Evolutionary conservation across 2,888 invertebrate genomes (phyloP).

Genomic region (Muschampia plurimacula): DNA sequence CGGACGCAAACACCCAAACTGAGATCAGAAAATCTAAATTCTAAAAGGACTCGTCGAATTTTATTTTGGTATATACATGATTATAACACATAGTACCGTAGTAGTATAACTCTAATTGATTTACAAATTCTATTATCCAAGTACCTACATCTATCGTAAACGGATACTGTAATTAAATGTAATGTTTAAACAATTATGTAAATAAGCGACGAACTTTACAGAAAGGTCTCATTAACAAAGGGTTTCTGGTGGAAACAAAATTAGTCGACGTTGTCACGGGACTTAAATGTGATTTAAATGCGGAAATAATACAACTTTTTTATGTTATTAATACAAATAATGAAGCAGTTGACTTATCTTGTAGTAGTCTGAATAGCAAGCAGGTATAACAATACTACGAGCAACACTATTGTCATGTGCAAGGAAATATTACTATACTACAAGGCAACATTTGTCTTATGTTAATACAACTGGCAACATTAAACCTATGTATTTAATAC

Average conservation of each 20-base stretch:
- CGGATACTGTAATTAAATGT: constrained; percentile 48
- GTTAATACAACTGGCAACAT: too few species aligned
- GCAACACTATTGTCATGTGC: too few species aligned
- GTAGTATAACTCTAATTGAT: not conserved
- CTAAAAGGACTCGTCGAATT: too few species aligned
- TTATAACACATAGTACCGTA: too few species aligned
- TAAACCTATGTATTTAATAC: too few species aligned
- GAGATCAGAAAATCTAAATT: too few species aligned
- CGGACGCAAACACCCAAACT: too few species aligned
- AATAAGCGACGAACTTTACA: constrained; percentile 59
- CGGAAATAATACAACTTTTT: not conserved
- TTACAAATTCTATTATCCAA: not conserved
- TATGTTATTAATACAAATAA: not conserved
- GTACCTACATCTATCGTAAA: constrained; percentile 10
- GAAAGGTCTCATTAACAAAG: constrained; percentile 64
- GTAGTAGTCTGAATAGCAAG: not conserved
- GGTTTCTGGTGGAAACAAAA: constrained; percentile 54
- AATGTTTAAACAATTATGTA: constrained; percentile 72
- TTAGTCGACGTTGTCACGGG: constrained; percentile 42
- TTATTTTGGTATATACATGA: too few species aligned
- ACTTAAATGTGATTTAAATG: not conserved
- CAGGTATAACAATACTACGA: too few species aligned
- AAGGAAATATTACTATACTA: too few species aligned
- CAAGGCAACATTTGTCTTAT: too few species aligned
- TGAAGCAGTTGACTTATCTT: not conserved